Conservation (phyloP, 92 coral and sea anemone genomes). For the Porites divaricata region DNA sequence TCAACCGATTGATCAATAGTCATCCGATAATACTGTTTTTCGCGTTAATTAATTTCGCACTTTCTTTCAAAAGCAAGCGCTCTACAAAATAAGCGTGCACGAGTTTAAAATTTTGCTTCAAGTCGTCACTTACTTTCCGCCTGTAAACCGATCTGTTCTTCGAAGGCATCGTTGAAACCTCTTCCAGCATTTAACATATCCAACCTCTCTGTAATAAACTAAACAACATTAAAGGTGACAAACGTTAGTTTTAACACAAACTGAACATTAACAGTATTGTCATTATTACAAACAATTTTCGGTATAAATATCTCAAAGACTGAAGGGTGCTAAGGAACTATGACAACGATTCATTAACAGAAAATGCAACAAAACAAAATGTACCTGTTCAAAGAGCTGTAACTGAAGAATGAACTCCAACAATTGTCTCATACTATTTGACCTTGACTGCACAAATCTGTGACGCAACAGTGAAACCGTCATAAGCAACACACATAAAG, state of each 20-base stretch:
- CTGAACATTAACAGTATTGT: too few species aligned
- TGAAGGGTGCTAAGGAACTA: too few species aligned
- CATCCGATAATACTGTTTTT: too few species aligned
- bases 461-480: not conserved
- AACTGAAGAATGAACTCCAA: constrained; percentile 80
- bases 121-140: constrained; percentile 79
- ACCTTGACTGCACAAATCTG: constrained; percentile 85
- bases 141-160: constrained; percentile 91
- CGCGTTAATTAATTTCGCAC: too few species aligned
- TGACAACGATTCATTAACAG: not conserved
- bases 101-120: too few species aligned
- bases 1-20: not conserved
- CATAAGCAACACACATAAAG: too few species aligned
- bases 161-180: constrained; percentile 90
- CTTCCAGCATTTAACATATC: constrained; percentile 87
- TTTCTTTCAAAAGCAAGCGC: not conserved
- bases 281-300: too few species aligned
- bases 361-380: not conserved
- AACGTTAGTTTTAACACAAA: too few species aligned
- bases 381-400: constrained; percentile 95
- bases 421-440: constrained; percentile 71
- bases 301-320: too few species aligned
- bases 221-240: not conserved
- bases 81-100: not conserved
- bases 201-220: constrained; percentile 88